Evolutionary conservation across 2,888 invertebrate species (phyloP).

Genomic region (Lycocerus yunnanus): DNA sequence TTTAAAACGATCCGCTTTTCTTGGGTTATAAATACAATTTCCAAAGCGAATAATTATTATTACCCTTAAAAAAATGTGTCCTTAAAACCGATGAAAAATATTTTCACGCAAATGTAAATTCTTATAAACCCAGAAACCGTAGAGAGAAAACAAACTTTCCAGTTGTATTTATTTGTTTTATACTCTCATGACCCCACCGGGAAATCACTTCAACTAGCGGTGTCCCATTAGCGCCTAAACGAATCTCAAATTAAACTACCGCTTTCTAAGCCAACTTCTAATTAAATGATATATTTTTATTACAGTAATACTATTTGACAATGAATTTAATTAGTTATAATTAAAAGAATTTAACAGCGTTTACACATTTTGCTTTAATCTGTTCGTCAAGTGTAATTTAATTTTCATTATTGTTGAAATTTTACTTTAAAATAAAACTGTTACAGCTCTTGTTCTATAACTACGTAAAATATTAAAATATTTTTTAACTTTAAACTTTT

Average conservation of each 20-base stretch:
- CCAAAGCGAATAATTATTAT: no score
- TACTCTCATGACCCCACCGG: slow-evolving; percentile 51
- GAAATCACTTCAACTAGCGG: slow-evolving; percentile 48
- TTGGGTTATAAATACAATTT: neutral
- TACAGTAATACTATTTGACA: slow-evolving; percentile 10
- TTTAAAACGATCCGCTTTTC: neutral
- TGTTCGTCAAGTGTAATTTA: neutral
- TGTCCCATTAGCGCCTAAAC: slow-evolving; percentile 42
- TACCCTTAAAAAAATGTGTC: neutral
- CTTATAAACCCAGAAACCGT: slow-evolving; percentile 1
- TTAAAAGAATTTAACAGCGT: neutral
- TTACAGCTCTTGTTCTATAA: neutral
- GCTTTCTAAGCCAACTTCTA: slow-evolving; percentile 22
- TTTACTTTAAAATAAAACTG: neutral
- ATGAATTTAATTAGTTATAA: neutral
- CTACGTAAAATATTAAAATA: no score
- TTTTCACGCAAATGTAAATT: slow-evolving; percentile 15
- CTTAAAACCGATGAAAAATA: neutral
- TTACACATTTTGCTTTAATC: neutral
- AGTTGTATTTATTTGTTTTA: slow-evolving; percentile 52
- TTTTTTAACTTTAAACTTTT: no score
- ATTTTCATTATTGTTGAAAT: neutral
- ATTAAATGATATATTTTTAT: slow-evolving; percentile 28
- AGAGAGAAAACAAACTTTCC: slow-evolving; percentile 43
- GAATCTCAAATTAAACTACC: slow-evolving; percentile 33